Evolutionary conservation across 2,888 invertebrate genomes (phyloP).

Genomic region (Copidosoma aretas): DNA sequence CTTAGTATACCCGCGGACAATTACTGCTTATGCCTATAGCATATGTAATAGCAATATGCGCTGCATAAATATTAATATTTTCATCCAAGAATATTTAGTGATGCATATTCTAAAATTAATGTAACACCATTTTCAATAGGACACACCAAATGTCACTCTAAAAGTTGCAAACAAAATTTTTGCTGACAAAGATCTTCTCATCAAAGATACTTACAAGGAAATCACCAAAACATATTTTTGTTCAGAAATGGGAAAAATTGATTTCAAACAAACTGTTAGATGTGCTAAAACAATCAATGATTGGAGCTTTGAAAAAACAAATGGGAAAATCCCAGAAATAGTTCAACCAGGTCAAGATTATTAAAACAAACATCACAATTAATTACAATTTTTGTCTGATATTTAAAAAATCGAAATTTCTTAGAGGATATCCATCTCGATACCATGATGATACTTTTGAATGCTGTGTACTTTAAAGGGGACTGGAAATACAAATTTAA

Average conservation of each 20-base stretch:
- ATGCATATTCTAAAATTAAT: background rate
- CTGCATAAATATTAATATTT: conserved; percentile 33
- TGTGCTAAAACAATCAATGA: conserved; percentile 71
- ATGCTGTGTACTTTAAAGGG: conserved; percentile 88
- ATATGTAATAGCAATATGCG: too few species aligned
- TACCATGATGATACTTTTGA: conserved; percentile 78
- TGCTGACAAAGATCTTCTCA: conserved; percentile 63
- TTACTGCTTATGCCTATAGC: too few species aligned
- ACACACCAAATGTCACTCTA: conserved; percentile 67
- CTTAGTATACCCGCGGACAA: too few species aligned
- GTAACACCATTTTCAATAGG: conserved; percentile 48
- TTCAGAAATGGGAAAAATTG: conserved; percentile 69
- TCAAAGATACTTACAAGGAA: conserved; percentile 67
- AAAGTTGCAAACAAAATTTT: conserved; percentile 78
- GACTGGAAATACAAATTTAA: conserved; percentile 76
- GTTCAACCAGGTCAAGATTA: conserved; percentile 64
- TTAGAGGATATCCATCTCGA: too few species aligned
- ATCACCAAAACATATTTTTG: conserved; percentile 70
- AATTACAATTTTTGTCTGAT: too few species aligned
- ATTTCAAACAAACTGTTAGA: conserved; percentile 67
- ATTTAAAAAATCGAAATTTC: too few species aligned
- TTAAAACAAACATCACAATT: background rate
- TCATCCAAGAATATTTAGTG: too few species aligned
- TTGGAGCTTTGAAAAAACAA: conserved; percentile 82
- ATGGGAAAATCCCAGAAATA: conserved; percentile 81